phyloP scores from a whole-genome alignment of 1,140 invertebrate species.

The Phortica variegata region DNA sequence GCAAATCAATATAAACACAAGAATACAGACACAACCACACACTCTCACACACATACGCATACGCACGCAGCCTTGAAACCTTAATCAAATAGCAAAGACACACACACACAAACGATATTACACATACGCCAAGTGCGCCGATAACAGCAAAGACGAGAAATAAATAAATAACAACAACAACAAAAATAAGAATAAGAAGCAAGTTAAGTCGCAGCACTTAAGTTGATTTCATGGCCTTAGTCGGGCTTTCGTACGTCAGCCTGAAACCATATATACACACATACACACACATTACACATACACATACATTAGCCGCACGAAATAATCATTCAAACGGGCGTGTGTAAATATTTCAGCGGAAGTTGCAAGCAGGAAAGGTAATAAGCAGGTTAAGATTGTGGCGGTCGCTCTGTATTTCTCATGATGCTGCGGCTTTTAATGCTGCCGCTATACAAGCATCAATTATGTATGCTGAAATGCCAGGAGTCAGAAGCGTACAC shows the following conservation, averaged over 20 bases:
- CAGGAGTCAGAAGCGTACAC: no score
- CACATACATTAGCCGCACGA: constrained; percentile 15
- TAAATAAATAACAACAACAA: constrained; percentile 16
- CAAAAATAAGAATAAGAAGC: constrained; percentile 2
- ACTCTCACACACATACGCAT: constrained; percentile 7
- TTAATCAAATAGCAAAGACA: constrained; percentile 6
- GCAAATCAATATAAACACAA: constrained; percentile 26
- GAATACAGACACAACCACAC: constrained; percentile 6
- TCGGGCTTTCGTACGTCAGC: constrained; percentile 12
- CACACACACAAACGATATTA: neutral
- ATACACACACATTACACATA: no score
- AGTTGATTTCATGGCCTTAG: constrained; percentile 34
- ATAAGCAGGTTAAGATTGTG: constrained; percentile 5
- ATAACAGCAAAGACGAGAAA: neutral
- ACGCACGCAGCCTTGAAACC: constrained; percentile 16
- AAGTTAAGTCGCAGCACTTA: constrained; percentile 16
- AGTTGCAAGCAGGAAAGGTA: constrained; percentile 28
- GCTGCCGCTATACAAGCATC: constrained; percentile 35
- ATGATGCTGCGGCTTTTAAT: no score
- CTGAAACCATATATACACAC: no score
- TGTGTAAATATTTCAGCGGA: constrained; percentile 31
- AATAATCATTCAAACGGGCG: constrained; percentile 48
- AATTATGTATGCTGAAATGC: constrained; percentile 42
- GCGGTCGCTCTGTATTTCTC: constrained; percentile 9
- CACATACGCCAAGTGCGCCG: no score